A percentile compares a stretch with the other conserved stretches of the same genome.
Evolutionary conservation across 2,797 vertebrate genomes (phyloP).

Genomic region (Sebastes minor): DNA sequence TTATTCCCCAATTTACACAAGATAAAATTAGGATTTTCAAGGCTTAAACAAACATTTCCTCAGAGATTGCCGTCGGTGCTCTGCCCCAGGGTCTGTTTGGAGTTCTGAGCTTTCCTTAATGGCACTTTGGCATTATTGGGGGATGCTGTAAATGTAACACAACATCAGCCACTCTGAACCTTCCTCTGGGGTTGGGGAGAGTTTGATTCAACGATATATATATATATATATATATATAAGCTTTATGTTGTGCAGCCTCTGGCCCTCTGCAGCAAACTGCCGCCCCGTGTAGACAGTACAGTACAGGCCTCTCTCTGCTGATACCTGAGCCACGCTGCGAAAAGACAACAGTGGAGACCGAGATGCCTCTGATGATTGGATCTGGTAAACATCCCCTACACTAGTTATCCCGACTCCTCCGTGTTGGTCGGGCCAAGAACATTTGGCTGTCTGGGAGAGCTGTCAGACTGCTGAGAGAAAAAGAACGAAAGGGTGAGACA

Average conservation of each 20-base stretch:
- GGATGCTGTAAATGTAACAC: conserved; percentile 28
- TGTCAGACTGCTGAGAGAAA: conserved; percentile 45
- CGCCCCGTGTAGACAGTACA: conserved; percentile 12
- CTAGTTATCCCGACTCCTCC: conserved; percentile 38
- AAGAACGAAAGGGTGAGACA: conserved; percentile 28
- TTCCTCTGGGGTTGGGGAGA: background rate
- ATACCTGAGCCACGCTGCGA: conserved; percentile 29
- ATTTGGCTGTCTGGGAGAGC: conserved; percentile 48
- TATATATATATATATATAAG: background rate
- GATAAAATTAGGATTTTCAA: conserved; percentile 33
- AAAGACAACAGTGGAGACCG: conserved; percentile 21
- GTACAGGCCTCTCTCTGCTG: conserved; percentile 3
- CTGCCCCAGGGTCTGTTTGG: conserved; percentile 41
- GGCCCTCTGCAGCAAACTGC: conserved; percentile 23
- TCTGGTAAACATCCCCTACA: conserved; percentile 37
- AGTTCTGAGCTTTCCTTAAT: conserved; percentile 40
- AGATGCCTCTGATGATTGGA: conserved; percentile 24
- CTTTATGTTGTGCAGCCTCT: conserved; percentile 18
- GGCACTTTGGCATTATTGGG: conserved; percentile 33
- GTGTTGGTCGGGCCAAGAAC: conserved; percentile 45
- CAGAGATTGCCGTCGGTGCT: conserved; percentile 24
- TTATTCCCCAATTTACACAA: conserved; percentile 18
- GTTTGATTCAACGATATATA: conserved; percentile 22
- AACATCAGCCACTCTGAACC: conserved; percentile 8
- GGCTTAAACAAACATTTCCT: conserved; percentile 46